phyloP scores from a whole-genome alignment of 2,888 invertebrate species.

The Lepidonotus clava region DNA sequence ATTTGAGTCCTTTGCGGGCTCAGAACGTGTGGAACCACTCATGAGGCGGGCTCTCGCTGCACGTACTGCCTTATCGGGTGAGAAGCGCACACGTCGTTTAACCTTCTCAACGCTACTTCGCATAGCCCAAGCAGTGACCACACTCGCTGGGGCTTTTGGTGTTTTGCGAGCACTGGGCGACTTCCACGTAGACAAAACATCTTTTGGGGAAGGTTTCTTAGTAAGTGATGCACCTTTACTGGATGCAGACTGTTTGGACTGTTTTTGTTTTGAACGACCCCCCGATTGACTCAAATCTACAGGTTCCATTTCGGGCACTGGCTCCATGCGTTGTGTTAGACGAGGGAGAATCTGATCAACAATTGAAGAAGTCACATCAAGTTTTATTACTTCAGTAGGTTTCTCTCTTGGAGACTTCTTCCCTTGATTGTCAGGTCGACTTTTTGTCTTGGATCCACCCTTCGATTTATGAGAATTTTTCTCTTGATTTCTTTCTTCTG shows the following conservation, averaged over 20 bases:
- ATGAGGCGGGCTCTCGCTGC: neutral
- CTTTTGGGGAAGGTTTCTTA: neutral
- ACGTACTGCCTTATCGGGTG: neutral
- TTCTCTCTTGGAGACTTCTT: neutral
- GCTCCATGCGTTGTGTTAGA: too few species aligned
- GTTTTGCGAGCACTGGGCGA: neutral
- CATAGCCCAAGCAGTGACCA: neutral
- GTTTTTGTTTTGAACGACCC: neutral
- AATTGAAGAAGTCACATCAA: neutral
- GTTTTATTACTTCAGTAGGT: neutral
- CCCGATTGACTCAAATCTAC: neutral
- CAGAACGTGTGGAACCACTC: neutral
- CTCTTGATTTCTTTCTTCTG: neutral
- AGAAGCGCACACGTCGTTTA: slow-evolving; percentile 13
- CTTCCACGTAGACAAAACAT: neutral
- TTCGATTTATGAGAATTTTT: neutral
- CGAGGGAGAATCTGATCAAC: too few species aligned
- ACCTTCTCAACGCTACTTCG: slow-evolving; percentile 31
- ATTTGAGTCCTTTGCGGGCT: neutral
- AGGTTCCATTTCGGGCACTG: too few species aligned
- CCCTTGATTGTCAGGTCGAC: neutral
- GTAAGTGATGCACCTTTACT: neutral
- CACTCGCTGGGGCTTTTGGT: neutral
- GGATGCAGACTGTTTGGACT: neutral
- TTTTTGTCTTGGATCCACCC: neutral